These are phyloP conservation scores for Sebastes hubbsi DNA, from an alignment of 2,797 vertebrate species.

Conservation along the genomic window DNA sequence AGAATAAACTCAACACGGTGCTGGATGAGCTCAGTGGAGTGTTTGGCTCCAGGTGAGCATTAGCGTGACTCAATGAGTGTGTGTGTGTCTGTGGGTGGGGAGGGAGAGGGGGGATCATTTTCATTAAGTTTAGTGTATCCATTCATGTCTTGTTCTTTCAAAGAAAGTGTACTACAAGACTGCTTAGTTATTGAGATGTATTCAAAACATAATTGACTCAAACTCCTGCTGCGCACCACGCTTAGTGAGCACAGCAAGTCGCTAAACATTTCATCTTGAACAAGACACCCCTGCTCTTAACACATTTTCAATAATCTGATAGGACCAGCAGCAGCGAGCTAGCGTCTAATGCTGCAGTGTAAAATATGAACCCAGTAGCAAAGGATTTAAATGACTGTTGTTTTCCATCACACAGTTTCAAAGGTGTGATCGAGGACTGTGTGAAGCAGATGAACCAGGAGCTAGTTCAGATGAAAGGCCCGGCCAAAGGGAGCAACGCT, in stretches of 20 bases:
- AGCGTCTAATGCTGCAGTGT: background rate
- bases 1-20: conserved; percentile 91
- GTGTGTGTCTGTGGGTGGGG: background rate
- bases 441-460: conserved; percentile 96
- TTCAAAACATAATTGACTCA: conserved; percentile 33
- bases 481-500: conserved; percentile 87
- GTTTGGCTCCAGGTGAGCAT: conserved; percentile 90
- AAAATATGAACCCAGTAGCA: background rate
- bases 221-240: conserved; percentile 9
- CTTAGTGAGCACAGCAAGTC: conserved; percentile 18
- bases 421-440: conserved; percentile 92
- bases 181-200: conserved; percentile 9
- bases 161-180: conserved; percentile 15
- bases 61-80: background rate
- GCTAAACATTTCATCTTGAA: conserved; percentile 29
- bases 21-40: conserved; percentile 92
- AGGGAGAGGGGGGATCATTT: conserved; percentile 4
- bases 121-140: conserved; percentile 6
- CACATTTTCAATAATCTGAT: conserved; percentile 12
- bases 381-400: background rate
- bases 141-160: conserved; percentile 21
- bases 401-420: conserved; percentile 84
- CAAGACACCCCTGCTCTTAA: conserved; percentile 12
- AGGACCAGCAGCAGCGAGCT: background rate
- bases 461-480: conserved; percentile 90